Evolutionary conservation across 2,113 vertebrate genomes (phyloP), one percentile per base, ranked within the genome.

Genomic region (Coptodon bakossiorum): DNA sequence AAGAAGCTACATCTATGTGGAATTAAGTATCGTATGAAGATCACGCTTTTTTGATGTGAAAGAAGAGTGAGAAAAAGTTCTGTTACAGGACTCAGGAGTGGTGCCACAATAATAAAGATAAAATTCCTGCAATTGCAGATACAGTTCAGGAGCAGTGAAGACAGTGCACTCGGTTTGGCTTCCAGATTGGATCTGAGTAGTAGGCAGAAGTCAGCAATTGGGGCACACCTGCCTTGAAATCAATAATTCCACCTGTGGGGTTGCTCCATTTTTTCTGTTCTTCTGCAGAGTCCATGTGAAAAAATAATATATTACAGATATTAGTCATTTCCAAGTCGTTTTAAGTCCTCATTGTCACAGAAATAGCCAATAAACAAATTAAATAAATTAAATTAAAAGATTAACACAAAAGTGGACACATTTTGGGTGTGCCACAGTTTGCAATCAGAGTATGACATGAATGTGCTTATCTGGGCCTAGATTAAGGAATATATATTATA

Each of bases 1-100:
- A 61, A 89, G 83, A 34, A 83, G 59, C 80, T 61, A 56, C 34
- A 22, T 31, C 17, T 81, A 61, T 56, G 40, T 87, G 36, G 34
- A 85, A 36, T 61, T 38, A 89, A 29, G 43, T 3, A 36, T n/a
- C 36, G 1, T 73, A 73, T 29, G 22, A 73, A 27, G 8, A 16
- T 73, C 22, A 27, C 78, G 3, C 61, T 22, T 50, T 17, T 83
- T 7, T 86, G 9, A 61, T 61, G 9, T 14, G 24, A 22, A 78
- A 3, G 56, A 27, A 36, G 27, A 76, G 17, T 12, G 12, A 36
- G 36, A 38, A 8, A 66, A 66, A 13, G 61, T 66, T 2, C 34
- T 66, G 61, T 66, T 1, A 38, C 0, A 4, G 61, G 2, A 66
- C 61, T 7, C 34, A 22, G 38, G 38, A 9, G 13, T 73, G 66